phyloP scores from a whole-genome alignment of 2,797 vertebrate genomes.

The Acipenser ruthenus region DNA sequence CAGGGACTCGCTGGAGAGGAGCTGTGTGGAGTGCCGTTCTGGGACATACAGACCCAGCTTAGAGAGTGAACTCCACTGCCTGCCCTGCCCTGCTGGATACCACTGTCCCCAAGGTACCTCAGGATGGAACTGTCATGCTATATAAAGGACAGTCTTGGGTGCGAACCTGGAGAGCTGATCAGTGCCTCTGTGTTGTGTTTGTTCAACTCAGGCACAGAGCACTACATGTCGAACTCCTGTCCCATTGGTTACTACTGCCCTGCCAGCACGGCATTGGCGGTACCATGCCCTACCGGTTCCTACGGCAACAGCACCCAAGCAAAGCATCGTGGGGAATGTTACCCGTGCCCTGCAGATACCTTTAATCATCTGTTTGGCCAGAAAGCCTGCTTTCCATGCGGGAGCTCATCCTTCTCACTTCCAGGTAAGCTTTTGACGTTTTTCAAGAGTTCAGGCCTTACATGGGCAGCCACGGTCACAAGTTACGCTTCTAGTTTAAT shows the following conservation, averaged over 20 bases:
- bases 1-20: conserved; percentile 61
- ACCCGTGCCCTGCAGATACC: conserved; percentile 68
- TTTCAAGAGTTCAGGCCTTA: too few species aligned
- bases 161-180: too few species aligned
- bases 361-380: conserved; percentile 75
- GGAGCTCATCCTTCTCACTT: conserved; percentile 73
- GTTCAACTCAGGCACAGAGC: conserved; percentile 54
- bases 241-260: conserved; percentile 73
- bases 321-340: conserved; percentile 52
- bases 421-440: conserved; percentile 50
- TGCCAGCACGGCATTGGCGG: conserved; percentile 42
- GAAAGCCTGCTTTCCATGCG: conserved; percentile 78
- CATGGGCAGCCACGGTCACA: too few species aligned
- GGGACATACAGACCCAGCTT: conserved; percentile 62
- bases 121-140: not conserved
- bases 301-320: conserved; percentile 56
- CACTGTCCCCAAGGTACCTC: conserved; percentile 67
- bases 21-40: conserved; percentile 64
- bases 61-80: conserved; percentile 49
- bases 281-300: conserved; percentile 73
- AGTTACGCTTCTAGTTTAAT: not conserved
- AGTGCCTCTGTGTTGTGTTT: not conserved
- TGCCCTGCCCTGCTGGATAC: conserved; percentile 76
- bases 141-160: too few species aligned
- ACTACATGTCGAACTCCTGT: conserved; percentile 61